Evolutionary conservation across 2,113 vertebrate genomes (phyloP).

Genomic region (Barbus barbus): DNA sequence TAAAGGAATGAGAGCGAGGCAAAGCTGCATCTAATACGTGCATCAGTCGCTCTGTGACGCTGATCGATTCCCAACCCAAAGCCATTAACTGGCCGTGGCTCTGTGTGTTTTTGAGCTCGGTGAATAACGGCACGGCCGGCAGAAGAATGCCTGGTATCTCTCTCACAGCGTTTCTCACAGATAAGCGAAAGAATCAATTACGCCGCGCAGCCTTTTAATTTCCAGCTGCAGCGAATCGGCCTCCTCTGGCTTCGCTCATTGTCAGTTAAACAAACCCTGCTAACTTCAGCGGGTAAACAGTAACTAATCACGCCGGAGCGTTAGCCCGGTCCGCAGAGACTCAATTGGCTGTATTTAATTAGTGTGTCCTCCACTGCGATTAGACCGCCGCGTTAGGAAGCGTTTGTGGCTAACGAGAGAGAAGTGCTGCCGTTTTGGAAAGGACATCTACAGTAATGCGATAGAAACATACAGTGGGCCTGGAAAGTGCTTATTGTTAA

Average conservation of each 20-base stretch:
- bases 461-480: not conserved
- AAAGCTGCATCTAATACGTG: not conserved
- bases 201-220: not conserved
- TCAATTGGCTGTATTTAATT: conserved; percentile 68
- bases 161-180: not conserved
- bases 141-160: not conserved
- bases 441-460: not conserved
- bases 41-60: not conserved
- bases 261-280: conserved; percentile 48
- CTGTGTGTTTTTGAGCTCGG: not conserved
- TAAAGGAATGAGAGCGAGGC: not conserved
- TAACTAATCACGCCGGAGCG: conserved; percentile 45
- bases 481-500: no score
- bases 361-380: conserved; percentile 55
- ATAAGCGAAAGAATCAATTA: conserved; percentile 3
- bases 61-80: conserved; percentile 3
- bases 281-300: conserved; percentile 58
- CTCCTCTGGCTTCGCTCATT: conserved; percentile 2
- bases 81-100: not conserved
- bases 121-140: not conserved
- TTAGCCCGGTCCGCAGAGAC: conserved; percentile 56
- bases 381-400: conserved; percentile 29
- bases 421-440: not conserved
- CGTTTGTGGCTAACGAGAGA: not conserved
- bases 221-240: conserved; percentile 1